A percentile compares a stretch with the other conserved stretches of the same genome.
Evolutionary conservation across 2,888 invertebrate species (phyloP).

Genomic region (Ephialtes manifestator): DNA sequence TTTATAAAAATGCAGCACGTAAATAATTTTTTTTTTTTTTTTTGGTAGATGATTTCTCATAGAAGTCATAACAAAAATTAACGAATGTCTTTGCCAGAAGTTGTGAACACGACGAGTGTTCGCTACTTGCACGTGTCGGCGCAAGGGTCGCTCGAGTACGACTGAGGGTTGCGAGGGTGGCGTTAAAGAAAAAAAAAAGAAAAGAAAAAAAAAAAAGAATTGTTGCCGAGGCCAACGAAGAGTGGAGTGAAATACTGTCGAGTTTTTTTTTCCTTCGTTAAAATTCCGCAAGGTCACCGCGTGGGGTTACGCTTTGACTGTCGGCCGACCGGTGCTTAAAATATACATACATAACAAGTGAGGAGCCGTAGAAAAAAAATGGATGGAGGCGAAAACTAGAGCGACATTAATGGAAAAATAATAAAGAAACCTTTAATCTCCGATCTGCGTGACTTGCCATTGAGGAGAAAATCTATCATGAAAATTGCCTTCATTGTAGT

Average conservation of each 20-base stretch:
- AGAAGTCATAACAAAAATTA: not conserved
- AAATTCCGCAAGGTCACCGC: constrained; percentile 52
- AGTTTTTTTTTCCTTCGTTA: constrained; percentile 45
- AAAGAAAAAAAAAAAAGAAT: constrained; percentile 8
- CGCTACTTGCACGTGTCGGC: constrained; percentile 50
- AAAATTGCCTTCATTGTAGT: constrained; percentile 42
- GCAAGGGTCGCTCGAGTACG: constrained; percentile 30
- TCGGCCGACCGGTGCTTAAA: constrained; percentile 5
- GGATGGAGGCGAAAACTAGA: constrained; percentile 27
- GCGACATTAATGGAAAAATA: constrained; percentile 40
- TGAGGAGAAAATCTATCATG: constrained; percentile 2
- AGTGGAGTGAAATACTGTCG: constrained; percentile 33
- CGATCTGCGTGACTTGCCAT: constrained; percentile 12
- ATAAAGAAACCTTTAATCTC: constrained; percentile 45
- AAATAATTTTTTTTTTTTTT: not conserved
- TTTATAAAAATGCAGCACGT: no score
- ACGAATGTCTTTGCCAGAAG: not conserved
- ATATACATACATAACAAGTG: not conserved
- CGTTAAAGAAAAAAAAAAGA: constrained; percentile 1
- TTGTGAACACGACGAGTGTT: not conserved
- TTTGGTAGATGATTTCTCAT: not conserved
- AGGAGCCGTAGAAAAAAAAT: not conserved
- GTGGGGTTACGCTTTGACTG: constrained; percentile 15
- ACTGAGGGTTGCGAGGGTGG: constrained; percentile 2
- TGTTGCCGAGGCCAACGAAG: constrained; percentile 43